phyloP scores from a whole-genome alignment of 2,113 vertebrate genomes.

The Pithys albifrons region DNA sequence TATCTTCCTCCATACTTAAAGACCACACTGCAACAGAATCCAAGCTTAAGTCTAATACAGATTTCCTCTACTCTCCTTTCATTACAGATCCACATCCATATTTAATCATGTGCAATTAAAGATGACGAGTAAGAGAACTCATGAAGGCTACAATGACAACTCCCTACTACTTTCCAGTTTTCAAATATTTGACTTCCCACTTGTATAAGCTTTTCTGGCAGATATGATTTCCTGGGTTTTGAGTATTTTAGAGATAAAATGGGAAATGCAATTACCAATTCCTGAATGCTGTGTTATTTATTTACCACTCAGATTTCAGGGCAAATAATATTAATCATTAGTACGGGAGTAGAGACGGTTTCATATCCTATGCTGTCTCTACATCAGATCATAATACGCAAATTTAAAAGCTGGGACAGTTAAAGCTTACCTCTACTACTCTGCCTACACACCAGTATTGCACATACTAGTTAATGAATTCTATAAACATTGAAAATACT shows the following conservation, averaged over 20 bases:
- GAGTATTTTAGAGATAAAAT: background rate
- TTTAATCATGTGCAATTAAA: background rate
- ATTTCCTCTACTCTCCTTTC: background rate
- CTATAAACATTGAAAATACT: background rate
- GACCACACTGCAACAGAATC: background rate
- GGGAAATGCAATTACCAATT: background rate
- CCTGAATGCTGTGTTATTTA: background rate
- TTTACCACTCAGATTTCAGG: background rate
- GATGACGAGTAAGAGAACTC: background rate
- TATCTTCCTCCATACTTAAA: background rate
- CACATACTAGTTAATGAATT: background rate
- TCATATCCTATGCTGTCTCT: fast-evolving
- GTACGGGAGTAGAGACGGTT: background rate
- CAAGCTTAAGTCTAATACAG: background rate
- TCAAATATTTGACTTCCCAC: background rate
- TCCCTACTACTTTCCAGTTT: background rate
- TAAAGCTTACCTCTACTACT: background rate
- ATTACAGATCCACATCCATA: background rate
- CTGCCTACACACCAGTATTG: background rate
- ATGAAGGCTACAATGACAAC: background rate
- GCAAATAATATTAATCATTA: background rate
- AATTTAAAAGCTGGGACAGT: background rate
- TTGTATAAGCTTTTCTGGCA: background rate
- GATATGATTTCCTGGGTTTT: background rate
- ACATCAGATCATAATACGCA: background rate